These are phyloP conservation scores for Vidua macroura DNA, from an alignment of 2,113 vertebrate species.

Conservation along the genomic window DNA sequence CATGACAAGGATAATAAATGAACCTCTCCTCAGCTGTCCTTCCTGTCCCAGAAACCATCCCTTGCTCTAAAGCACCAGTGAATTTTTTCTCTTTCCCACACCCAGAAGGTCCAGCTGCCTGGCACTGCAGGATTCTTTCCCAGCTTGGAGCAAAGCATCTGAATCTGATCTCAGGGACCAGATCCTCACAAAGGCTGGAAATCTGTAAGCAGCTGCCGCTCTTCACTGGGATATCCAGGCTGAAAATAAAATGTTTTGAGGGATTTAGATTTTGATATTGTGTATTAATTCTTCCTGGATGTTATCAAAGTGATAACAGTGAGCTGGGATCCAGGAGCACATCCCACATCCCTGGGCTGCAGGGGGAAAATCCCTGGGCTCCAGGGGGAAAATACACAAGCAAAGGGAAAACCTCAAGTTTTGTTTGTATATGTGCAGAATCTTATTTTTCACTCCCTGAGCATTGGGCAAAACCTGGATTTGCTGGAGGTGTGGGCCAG, in stretches of 20 bases:
- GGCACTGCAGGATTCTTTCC: neutral
- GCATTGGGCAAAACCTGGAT: neutral
- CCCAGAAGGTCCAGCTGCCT: neutral
- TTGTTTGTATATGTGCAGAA: neutral
- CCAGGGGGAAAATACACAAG: neutral
- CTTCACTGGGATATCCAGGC: neutral
- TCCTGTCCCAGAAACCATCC: neutral
- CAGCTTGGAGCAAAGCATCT: neutral
- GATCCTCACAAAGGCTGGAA: neutral
- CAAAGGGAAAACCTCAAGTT: neutral
- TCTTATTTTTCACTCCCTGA: neutral
- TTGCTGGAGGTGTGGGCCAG: neutral
- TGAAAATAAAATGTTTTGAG: neutral
- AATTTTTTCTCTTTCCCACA: neutral
- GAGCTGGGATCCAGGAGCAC: neutral
- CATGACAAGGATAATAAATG: slow-evolving; percentile 3
- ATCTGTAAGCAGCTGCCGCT: neutral
- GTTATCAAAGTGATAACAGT: neutral
- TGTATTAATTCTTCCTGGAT: neutral
- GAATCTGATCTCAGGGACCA: accelerated
- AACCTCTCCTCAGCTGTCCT: neutral
- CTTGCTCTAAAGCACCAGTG: neutral
- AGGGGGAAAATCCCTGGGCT: neutral
- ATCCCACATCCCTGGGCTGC: neutral
- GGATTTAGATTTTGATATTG: neutral